A percentile compares a stretch with the other conserved stretches of the same genome.
phyloP scores from a whole-genome alignment of 2,797 vertebrate genomes.

The Enoplosus armatus region DNA sequence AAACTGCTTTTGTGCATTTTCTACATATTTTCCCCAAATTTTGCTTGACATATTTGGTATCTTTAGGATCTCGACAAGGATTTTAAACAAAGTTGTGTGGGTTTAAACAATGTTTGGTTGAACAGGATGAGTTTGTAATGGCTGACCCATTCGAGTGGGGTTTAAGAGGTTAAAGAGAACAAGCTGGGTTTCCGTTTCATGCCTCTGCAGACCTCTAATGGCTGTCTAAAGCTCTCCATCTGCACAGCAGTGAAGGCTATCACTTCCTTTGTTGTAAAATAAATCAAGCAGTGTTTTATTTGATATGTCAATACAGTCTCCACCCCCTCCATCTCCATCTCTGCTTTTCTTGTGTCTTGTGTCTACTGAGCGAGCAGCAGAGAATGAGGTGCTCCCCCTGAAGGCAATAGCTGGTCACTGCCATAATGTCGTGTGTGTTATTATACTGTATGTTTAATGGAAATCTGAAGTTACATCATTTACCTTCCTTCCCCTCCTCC shows the following conservation, averaged over 20 bases:
- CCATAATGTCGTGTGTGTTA: background rate
- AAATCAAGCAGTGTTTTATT: background rate
- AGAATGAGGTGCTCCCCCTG: constrained; percentile 1
- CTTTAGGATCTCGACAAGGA: background rate
- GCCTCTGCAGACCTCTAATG: background rate
- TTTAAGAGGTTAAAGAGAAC: too few relatives aligned
- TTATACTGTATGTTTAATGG: background rate
- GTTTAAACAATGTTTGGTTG: too few relatives aligned
- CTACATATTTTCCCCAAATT: background rate
- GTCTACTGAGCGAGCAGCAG: background rate
- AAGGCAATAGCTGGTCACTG: background rate
- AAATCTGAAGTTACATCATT: constrained; percentile 21
- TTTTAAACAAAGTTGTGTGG: too few relatives aligned
- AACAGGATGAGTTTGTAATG: too few relatives aligned
- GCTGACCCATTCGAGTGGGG: too few relatives aligned
- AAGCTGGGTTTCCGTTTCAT: too few relatives aligned
- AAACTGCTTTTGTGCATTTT: background rate
- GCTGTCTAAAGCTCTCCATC: background rate
- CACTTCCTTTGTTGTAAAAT: constrained; percentile 9
- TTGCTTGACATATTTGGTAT: background rate
- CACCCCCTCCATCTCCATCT: background rate
- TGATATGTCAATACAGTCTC: constrained; percentile 4
- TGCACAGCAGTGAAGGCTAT: background rate
- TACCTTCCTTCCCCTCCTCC: background rate
- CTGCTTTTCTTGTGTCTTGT: background rate